Base-by-base conservation (phyloP, 2,797 vertebrate genomes). In the Limnodromus scolopaceus region DNA sequence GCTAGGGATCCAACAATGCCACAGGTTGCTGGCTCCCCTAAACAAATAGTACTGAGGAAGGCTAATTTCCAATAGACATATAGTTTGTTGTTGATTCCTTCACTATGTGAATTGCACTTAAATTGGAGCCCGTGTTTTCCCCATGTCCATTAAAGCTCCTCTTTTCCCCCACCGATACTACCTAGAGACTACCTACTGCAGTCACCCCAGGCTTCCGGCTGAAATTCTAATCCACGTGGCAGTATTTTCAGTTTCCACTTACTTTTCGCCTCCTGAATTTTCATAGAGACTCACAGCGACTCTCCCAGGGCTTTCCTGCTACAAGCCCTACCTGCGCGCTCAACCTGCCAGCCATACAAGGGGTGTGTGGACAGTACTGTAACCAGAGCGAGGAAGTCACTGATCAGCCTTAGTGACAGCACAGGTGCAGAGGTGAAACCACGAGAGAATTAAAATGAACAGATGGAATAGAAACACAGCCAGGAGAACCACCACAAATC, bases 361-460 rank as follows among this genome's bases (percentile, higher is more conserved):
- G n/a, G 19, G 7, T 20, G 7, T 10, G 23, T 3, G 3, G 32
- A 60, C 0, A 28, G 3, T 15, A 27, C 4, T n/a, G 20, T 13
- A 75, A 57, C 5, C 32, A 20, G 30, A 78, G 8, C 2, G 19
- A 60, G 4, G 76, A 46, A 76, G 74, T 15, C 10, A 16, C 19
- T 18, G 16, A 75, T 66, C 53, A 79, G 28, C 19, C 32, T 54
- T 16, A 71, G 46, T 16, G 55, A 72, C 22, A 84, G 13, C 6
- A 16, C 4, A 28, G 24, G 39, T 38, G 39, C 12, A 22, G 12
- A 91, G 76, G 11, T 16, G 8, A 72, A 84, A 64, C 15, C 20
- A 41, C 8, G 23, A 22, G 13, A 75, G 4, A 34, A 41, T 46
- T 53, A 64, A 89, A 87, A 81, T 30, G 14, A 72, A 85, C 4